phyloP scores from a whole-genome alignment of 1,140 invertebrate genomes.

The Lutraria rhynchaena region DNA sequence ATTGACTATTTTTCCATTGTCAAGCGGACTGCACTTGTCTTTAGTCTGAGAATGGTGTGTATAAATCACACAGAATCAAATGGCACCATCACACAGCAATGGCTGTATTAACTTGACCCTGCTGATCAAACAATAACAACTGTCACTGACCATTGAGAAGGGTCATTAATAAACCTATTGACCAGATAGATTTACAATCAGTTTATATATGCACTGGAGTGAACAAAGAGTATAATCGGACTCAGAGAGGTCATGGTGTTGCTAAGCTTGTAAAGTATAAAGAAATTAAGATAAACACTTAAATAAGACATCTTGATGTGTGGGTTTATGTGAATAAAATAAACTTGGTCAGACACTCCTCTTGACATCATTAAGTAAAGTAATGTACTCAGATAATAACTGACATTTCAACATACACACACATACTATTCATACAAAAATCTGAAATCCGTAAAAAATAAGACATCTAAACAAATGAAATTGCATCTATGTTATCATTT shows the following conservation, averaged over 20 bases:
- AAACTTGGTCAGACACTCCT: neutral
- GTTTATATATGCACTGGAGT: too few relatives aligned
- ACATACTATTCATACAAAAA: neutral
- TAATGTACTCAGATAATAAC: neutral
- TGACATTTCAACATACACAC: neutral
- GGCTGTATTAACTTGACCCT: conserved; percentile 5
- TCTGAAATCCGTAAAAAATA: neutral
- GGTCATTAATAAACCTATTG: conserved; percentile 10
- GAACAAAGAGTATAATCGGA: too few relatives aligned
- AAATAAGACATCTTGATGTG: too few relatives aligned
- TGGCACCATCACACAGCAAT: neutral
- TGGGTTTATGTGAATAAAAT: too few relatives aligned
- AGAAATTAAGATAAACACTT: too few relatives aligned
- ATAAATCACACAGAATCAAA: neutral
- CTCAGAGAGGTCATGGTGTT: too few relatives aligned
- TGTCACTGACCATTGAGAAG: neutral
- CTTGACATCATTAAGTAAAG: neutral
- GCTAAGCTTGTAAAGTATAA: too few relatives aligned
- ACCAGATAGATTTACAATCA: neutral
- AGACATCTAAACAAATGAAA: neutral
- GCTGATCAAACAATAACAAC: conserved; percentile 7
- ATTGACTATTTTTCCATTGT: too few relatives aligned
- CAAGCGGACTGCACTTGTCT: too few relatives aligned
- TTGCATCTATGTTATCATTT: too few relatives aligned
- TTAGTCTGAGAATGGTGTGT: too few relatives aligned